These are phyloP conservation scores for Xestia xanthographa DNA, from an alignment of 2,888 invertebrate species.

Conservation along the genomic window DNA sequence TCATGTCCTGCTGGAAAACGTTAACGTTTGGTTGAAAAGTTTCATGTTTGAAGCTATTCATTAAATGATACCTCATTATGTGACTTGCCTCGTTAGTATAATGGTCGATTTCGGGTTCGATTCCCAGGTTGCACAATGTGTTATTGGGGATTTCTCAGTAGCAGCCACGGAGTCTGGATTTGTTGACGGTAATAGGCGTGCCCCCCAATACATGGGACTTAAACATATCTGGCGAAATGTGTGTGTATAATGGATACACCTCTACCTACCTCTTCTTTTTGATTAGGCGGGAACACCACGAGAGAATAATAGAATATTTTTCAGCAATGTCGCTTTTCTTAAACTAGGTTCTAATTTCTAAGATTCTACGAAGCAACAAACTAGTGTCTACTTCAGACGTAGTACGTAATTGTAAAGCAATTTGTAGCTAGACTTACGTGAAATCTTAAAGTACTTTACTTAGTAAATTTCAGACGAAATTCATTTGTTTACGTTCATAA, in stretches of 20 bases:
- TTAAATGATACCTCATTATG: neutral
- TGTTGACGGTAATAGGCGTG: too few relatives aligned
- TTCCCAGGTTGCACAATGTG: too few relatives aligned
- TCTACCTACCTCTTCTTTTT: neutral
- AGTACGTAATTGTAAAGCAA: slow-evolving; percentile 21
- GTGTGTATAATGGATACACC: too few relatives aligned
- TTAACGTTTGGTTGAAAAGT: neutral
- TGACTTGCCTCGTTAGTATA: too few relatives aligned
- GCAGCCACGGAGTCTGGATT: too few relatives aligned
- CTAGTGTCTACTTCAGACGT: neutral
- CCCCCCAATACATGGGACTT: too few relatives aligned
- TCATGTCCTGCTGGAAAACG: neutral
- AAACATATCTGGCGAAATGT: too few relatives aligned
- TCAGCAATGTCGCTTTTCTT: neutral
- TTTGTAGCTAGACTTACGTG: slow-evolving; percentile 21
- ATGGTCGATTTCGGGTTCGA: too few relatives aligned
- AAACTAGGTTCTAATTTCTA: neutral
- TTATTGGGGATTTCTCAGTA: too few relatives aligned
- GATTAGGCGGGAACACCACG: neutral
- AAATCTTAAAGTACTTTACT: slow-evolving; percentile 31
- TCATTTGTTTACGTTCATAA: slow-evolving; percentile 41
- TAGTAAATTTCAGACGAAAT: slow-evolving; percentile 19
- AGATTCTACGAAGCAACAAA: slow-evolving; percentile 7
- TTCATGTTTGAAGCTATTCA: neutral
- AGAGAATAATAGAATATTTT: neutral